Base-by-base conservation (phyloP, 2,888 invertebrate genomes). In the Pterostichus niger region DNA sequence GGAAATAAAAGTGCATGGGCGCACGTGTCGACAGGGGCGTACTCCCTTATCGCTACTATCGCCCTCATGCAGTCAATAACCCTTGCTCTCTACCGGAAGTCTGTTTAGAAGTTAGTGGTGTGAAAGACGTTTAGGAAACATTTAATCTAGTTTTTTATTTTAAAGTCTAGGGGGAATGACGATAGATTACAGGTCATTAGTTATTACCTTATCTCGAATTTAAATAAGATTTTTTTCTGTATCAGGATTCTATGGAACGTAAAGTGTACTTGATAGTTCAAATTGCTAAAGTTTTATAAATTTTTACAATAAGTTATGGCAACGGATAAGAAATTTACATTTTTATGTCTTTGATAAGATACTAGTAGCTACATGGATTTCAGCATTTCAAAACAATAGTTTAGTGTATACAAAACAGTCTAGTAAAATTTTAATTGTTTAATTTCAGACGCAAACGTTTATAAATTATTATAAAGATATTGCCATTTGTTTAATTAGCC, bases 1-100 rank as follows among this genome's bases (percentile, higher is more conserved):
- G 56, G 59, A 77, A 59, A 77, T 77, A 77, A 59, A 77, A 77
- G 59, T 77, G 59, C 77, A 77, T 59, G 24, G 56, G 59, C 77
- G 54, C 56, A 59, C 40, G 77, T 59, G 77, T n/a, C 59, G n/a
- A 13, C 9, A 33, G 59, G 77, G 77, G 76, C 56, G 15, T 9
- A 13, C 35, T 46, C 35, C 52, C n/a, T 49, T 75, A 52, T 75
- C 56, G 68, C 24, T 1, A 13, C 15, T 31, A n/a, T 31, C 11
- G 10, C 49, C 17, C 52, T 9, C 9, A 6, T 15, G 35, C 76
- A 76, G 49, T 46, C 76, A 52, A 54, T 76, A 76, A 76, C 52
- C 52, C 52, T 76, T 76, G 35, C 33, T 6, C 31, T 59, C 24
- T 31, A 54, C 54, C 6, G 17, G 17, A 54, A 54, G 54, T 15